Evolutionary conservation across 2,797 vertebrate species (phyloP), one percentile per base, ranked within the genome.

Genomic region (Oreortyx pictus): DNA sequence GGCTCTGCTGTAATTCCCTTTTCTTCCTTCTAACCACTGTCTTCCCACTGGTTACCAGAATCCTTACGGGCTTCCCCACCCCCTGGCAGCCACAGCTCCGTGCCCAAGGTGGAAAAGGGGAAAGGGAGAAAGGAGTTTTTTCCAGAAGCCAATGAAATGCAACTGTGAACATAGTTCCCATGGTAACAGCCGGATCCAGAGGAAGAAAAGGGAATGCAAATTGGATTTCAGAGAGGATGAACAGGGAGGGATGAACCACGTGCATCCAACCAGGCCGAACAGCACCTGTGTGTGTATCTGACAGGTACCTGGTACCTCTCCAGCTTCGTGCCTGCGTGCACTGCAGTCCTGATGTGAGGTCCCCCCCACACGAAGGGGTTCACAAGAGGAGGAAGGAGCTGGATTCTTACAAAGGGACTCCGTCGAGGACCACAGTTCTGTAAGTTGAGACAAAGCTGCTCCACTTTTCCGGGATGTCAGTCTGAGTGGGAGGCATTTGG

Each of bases 131-230:
- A 89, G 83, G 89, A 94, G 81, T 94, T 95, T 95, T 93, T 92
- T 93, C 5, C 33, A 52, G 90, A 95, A 97, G 93, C 95, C 92
- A 96, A 94, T 95, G 91, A 97, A 97, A 97, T 96, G 96, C 98
- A 97, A 98, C 98, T 97, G 98, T 98, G 97, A 98, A 98, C 97
- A 97, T 96, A 97, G 99, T 99, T 99, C 98, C 98, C 98, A 99
- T 99, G 98, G 98, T 98, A 98, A 99, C 98, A 98, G 97, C 97
- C 93, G 94, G 98, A 98, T 98, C 98, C 98, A 97, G 98, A 97
- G 97, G 97, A 98, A 97, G 98, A 98, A 98, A 98, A 90, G 95
- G 98, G 98, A 98, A 98, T 98, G 98, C 97, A 98, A 99, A 98
- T 98, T 88, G 89, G 97, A 98, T 98, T 98, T 98, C 97, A 97